Evolutionary conservation across 2,113 vertebrate genomes (phyloP), one percentile per base, ranked within the genome.

Genomic region (Triplophysa rosa): DNA sequence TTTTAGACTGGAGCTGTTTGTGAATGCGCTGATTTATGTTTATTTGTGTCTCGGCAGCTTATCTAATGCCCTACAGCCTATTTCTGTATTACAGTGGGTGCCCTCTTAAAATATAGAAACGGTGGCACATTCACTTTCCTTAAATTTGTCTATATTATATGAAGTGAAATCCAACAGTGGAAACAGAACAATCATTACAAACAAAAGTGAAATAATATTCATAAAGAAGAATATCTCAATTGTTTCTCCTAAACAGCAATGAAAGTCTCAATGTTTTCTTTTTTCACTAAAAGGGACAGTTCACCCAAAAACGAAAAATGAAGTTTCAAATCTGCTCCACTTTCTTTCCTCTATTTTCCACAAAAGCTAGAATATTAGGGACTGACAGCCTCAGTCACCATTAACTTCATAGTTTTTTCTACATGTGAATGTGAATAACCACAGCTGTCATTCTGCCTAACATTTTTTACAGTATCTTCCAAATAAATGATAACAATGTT

Each of bases 1-100:
- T 73, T 61, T 72, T 59, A 17, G n/a, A 73, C 13, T 24, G n/a
- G 37, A 45, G 56, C 14, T 73, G 70, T 73, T 73, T 73, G 70
- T 73, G 56, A 45, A 73, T 56, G 8, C n/a, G 54, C 69, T 72
- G 69, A 58, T 69, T 29, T 69, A 54, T 45, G 23, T 42, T 23
- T 17, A 17, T 23, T 9, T 73, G 54, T 73, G 54, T 58, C 19
- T 19, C 16, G 11, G 11, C 29, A 59, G 52, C 29, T 59, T 59
- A 37, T 72, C 52, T 16, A n/a, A 37, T 59, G 69, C 12, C 29
- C 29, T 72, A 4, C 21, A 14, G 49, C 14, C 49, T 23, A 23
- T 23, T 2, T 16, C 29, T 9, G 9, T 1, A 58, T 21, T 21
- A 37, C 23, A 21, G 68, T 19, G 1, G 33, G 8, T 33, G 17